Base-by-base conservation (phyloP, 64 coral and sea anemone genomes). In the Stylophora pistillata region DNA sequence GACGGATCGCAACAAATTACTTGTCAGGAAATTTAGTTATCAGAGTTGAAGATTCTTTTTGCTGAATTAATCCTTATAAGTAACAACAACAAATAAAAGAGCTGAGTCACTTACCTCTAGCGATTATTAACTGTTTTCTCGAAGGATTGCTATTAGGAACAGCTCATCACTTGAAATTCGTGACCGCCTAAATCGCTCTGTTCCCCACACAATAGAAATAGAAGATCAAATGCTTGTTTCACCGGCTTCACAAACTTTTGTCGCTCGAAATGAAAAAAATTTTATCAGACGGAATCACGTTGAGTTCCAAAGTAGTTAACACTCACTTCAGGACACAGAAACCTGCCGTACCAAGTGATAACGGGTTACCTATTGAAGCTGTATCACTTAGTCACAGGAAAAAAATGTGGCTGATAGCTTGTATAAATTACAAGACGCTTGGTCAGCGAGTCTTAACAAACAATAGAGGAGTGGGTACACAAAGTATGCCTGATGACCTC, bases 361-460 rank as follows among this genome's bases (percentile, higher is more conserved):
- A 82, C 13, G 26, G 56, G 77, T 79, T 79, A 20, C 31, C 60
- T 15, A 47, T 47, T 47, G 11, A 66, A 66, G 32, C 21, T 82
- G 33, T 27, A 15, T 14, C 34, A 84, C 16, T 84, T 25, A 15
- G 2, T 69, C 60, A 33, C 23, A 78, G 53, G 75, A 23, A 70
- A 84, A 63, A 33, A 47, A 47, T 66, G 79, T 9, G 20, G 31
- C 14, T 63, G 56, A 78, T 78, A 26, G 23, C 12, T 79, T 30
- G 52, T 77, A 77, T 47, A 47, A 47, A 77, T 32, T 59, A 28
- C 55, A 53, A 15, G 34, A 60, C 80, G 80, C 80, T 84, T 41
- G 61, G 20, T 84, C 80, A 84, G 80, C 80, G 62, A 84, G 60
- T 84, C 69, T 59, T 84, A 9, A 21, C 34, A 84, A 84, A 84